phyloP scores from a whole-genome alignment of 1,140 invertebrate species.

The Mactra quadrangularis region DNA sequence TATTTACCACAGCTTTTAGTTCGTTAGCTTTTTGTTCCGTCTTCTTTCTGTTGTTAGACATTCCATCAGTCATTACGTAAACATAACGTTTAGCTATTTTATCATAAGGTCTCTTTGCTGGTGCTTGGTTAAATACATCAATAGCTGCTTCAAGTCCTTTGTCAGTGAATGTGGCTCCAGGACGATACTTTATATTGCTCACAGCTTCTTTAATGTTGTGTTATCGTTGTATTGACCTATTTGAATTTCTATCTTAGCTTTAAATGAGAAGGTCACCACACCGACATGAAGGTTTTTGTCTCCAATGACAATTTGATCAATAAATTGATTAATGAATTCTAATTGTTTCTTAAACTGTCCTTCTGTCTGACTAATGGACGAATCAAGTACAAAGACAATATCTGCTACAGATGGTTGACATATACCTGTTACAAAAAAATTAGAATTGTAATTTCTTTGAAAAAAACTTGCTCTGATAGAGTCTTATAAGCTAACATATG shows the following conservation, averaged over 20 bases:
- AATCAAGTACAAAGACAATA: constrained; percentile 31
- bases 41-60: neutral
- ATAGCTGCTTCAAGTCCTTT: neutral
- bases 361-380: constrained; percentile 29
- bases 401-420: constrained; percentile 25
- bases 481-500: no score
- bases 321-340: constrained; percentile 28
- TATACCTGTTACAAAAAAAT: constrained; percentile 4
- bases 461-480: no score
- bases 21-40: neutral
- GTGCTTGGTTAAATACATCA: neutral
- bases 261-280: constrained; percentile 28
- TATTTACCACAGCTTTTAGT: neutral
- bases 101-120: neutral
- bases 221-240: constrained; percentile 11
- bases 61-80: constrained; percentile 31
- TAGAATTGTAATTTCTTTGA: no score
- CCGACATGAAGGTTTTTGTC: constrained; percentile 1
- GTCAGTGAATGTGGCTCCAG: constrained; percentile 9
- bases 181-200: constrained; percentile 21
- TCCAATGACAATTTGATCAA: constrained; percentile 24
- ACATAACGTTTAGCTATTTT: constrained; percentile 9
- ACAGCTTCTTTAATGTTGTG: constrained; percentile 19
- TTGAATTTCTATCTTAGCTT: constrained; percentile 12
- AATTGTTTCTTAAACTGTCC: constrained; percentile 36